Evolutionary conservation across 1,140 invertebrate species (phyloP), one percentile per base, ranked within the genome.

Genomic region (Brachionus sp.): DNA sequence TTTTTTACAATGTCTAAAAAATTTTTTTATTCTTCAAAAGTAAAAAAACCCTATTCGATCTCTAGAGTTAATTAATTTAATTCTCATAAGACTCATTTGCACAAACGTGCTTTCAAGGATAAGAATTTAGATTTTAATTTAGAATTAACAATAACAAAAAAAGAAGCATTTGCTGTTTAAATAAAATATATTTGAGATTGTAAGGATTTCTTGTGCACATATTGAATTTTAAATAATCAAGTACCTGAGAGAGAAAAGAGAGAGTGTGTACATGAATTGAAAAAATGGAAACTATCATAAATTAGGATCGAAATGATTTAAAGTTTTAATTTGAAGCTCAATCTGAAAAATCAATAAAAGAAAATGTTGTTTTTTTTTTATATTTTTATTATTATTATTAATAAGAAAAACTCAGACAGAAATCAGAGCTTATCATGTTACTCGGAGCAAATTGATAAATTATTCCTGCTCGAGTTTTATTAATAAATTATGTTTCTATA

Each of bases 331-430:
- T 57, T 19, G 50, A 57, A 25, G 29, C 50, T 19, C 19, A 57
- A 57, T 57, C 50, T 57, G 50, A 57, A 57, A 57, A 57, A 57
- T 57, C 50, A 57, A 57, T 57, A 57, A 57, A 57, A 57, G 9
- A 46, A n/a, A 46, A 50, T n/a, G 13, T 50, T 50, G 10, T 16
- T 50, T n/a, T 23, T 57, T 23, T 9, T 23, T 7, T n/a, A n/a
- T n/a, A n/a, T n/a, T n/a, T n/a, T n/a, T n/a, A n/a, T n/a, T n/a
- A n/a, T n/a, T n/a, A n/a, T 57, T 23, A 57, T 19, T 57, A 57
- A 57, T 19, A 16, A 19, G 16, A 7, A 9, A 57, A 19, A 19
- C 50, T 57, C 50, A 57, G 50, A 57, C 50, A 57, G 29, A 29
- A 57, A 57, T 57, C 50, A 57, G 50, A 23, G 50, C 50, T 57